phyloP scores from a whole-genome alignment of 2,888 invertebrate species.

The Cephus pulcher region DNA sequence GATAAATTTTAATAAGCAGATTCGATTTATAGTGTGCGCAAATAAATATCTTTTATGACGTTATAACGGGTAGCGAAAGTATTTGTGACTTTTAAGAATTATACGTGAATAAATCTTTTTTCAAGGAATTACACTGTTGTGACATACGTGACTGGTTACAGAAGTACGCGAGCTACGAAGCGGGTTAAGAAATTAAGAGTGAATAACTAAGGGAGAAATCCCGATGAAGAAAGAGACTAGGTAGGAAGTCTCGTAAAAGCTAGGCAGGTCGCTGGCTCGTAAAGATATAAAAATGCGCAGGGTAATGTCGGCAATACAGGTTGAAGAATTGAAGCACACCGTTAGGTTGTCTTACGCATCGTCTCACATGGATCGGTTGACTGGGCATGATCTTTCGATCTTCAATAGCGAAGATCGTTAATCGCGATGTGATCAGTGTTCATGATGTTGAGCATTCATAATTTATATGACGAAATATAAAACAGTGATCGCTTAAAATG shows the following conservation, averaged over 20 bases:
- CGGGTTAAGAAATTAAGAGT: too few relatives aligned
- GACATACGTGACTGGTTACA: too few relatives aligned
- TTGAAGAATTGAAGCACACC: slow-evolving; percentile 3
- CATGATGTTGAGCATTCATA: not conserved
- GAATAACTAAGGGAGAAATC: too few relatives aligned
- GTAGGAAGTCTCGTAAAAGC: not conserved
- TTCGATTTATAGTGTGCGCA: too few relatives aligned
- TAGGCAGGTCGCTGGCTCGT: not conserved
- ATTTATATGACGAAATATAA: not conserved
- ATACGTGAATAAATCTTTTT: too few relatives aligned
- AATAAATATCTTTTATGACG: too few relatives aligned
- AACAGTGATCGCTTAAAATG: not conserved
- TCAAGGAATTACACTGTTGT: too few relatives aligned
- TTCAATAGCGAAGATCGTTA: not conserved
- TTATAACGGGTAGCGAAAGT: too few relatives aligned
- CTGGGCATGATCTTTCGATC: not conserved
- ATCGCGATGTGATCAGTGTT: not conserved
- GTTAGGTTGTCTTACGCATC: slow-evolving; percentile 20
- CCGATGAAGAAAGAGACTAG: not conserved
- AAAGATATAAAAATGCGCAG: not conserved
- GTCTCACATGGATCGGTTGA: slow-evolving; percentile 7
- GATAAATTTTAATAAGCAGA: too few relatives aligned
- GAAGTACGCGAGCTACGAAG: too few relatives aligned
- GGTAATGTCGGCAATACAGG: not conserved
- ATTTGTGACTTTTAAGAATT: too few relatives aligned